Evolutionary conservation across 2,113 vertebrate genomes (phyloP), one percentile per base, ranked within the genome.

Genomic region (Phocoena sinus): DNA sequence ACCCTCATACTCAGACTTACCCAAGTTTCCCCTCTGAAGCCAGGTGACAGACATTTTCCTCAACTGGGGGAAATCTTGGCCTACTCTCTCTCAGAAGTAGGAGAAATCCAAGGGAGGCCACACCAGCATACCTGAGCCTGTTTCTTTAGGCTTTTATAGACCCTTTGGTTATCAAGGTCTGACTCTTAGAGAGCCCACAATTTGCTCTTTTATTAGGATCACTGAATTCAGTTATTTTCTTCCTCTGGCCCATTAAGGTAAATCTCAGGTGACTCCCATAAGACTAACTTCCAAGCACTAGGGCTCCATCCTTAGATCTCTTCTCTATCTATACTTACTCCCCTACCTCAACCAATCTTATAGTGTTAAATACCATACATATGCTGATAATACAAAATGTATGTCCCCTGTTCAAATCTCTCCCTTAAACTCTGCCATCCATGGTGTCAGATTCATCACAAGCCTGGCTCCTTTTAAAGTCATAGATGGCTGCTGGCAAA

Each of bases 71-170:
- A 80, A 93, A 91, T 2, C 25, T 89, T 92, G 41, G 26, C 50
- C 20, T 68, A 41, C 36, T 93, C 50, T 94, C n/a, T 74, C 7
- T 91, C 25, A 87, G 41, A 94, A 97, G 50, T 70, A 79, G 3
- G 25, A 97, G 41, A 96, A 97, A 93, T 93, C 50, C n/a, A 86
- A 41, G 41, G 31, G 26, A 85, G 13, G 56, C 17, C 21, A 88
- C 13, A 77, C 44, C 23, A 92, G 8, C 41, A 91, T 71, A 70
- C 31, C 58, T 47, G 44, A 88, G 12, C 21, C 53, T 77, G 7
- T 50, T 76, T 77, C n/a, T 80, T 53, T 79, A 44, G 21, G 74
- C 36, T 31, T 5, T 67, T 67, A 89, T 31, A n/a, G 12, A 26
- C 33, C 23, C 53, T 94, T 33, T 85, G 41, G 23, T 89, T 84